phyloP scores from a whole-genome alignment of 2,113 vertebrate genomes.

The Anoura caudifer region DNA sequence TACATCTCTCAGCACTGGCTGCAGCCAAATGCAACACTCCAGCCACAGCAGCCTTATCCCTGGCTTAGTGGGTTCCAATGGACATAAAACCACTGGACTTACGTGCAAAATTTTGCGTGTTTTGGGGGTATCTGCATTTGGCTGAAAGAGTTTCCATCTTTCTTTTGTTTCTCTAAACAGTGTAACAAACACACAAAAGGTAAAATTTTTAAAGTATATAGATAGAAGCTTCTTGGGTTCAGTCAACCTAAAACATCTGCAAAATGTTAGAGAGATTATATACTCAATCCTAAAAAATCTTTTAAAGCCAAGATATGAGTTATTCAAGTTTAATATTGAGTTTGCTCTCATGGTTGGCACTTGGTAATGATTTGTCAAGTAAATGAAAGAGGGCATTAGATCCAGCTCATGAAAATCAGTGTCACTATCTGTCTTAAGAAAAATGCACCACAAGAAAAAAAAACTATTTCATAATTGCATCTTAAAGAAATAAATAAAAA shows the following conservation, averaged over 20 bases:
- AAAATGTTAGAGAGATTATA: background rate
- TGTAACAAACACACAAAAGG: background rate
- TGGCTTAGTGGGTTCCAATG: fast-evolving
- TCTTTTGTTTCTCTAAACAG: background rate
- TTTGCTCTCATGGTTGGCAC: background rate
- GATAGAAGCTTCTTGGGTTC: background rate
- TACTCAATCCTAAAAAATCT: background rate
- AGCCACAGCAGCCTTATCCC: too few relatives aligned
- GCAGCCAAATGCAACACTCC: background rate
- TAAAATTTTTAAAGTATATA: background rate
- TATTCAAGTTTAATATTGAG: background rate
- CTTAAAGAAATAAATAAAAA: slow-evolving; percentile 7
- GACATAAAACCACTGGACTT: background rate
- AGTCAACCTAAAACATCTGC: background rate
- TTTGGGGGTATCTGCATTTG: background rate
- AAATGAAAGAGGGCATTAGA: background rate
- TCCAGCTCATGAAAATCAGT: background rate
- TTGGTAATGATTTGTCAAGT: background rate
- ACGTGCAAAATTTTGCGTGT: too few relatives aligned
- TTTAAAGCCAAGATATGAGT: background rate
- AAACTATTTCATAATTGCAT: background rate
- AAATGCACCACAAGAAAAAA: background rate
- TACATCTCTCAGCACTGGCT: background rate
- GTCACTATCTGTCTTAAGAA: background rate
- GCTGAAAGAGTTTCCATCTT: background rate